Evolutionary conservation across 2,888 invertebrate species (phyloP), one percentile per base, ranked within the genome.

Genomic region (Oasisia sp.): DNA sequence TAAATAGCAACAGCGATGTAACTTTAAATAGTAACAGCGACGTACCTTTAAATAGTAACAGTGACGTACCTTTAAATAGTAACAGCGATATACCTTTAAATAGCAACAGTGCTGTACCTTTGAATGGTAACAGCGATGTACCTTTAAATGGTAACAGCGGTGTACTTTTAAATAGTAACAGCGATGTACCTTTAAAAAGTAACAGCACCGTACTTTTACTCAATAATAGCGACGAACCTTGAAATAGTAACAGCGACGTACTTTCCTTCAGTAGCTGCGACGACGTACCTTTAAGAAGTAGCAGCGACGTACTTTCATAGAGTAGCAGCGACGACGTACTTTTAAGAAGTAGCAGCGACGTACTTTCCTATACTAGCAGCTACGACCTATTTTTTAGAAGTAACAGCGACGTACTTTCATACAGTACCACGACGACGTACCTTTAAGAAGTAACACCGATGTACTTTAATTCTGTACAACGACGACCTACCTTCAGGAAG

Each of bases 311-410:
- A 50, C 50, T 14, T 50, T 50, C 14, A 9, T 12, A 50, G 5
- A 50, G 50, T 50, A 14, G 14, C 50, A 50, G 50, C 50, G 50
- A 91, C 93, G 74, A 91, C 93, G 74, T n/a, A 19, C 74, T 4
- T 4, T 50, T 50, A 50, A 50, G 14, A 12, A 74, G 19, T 74
- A 19, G 1, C 11, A 27, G 5, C 58, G 58, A 58, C 58, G 58
- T 58, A 58, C 58, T n/a, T n/a, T n/a, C n/a, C n/a, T n/a, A n/a
- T n/a, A n/a, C n/a, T n/a, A n/a, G n/a, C n/a, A n/a, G n/a, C n/a
- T n/a, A n/a, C n/a, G n/a, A n/a, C n/a, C n/a, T n/a, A n/a, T n/a
- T 19, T 58, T 45, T 45, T 9, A 45, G 11, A 9, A 45, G 45
- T 45, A 45, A 45, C 45, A 45, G 45, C 45, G 45, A 45, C 45